Evolutionary conservation across 2,888 invertebrate genomes (phyloP), one percentile per base, ranked within the genome.

Genomic region (Troglohyphantes excavatus): DNA sequence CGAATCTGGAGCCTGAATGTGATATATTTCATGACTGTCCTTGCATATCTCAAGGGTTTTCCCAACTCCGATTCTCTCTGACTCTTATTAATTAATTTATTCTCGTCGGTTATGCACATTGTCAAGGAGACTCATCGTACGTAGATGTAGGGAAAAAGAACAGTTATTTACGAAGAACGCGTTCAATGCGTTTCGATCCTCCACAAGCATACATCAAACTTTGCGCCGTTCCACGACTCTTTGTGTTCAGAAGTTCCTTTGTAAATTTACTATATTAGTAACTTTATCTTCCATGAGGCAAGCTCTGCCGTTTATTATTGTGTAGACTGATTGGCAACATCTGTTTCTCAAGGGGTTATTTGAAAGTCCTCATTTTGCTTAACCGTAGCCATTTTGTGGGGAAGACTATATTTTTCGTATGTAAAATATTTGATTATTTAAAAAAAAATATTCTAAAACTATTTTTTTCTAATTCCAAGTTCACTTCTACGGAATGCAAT

Each of bases 211-310:
- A 53, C 53, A 53, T 53, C 53, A 53, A 53, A 53, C 53, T 53
- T 63, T 84, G 83, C 65, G 83, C 86, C 75, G 81, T 73, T 88
- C 81, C 75, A 68, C 33, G n/a, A 23, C 33, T 39, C 72, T 68
- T 76, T 75, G 19, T 81, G 81, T 88, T 85, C 46, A 33, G 33
- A 88, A 81, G 88, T 88, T 88, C 88, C 81, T 88, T 81, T 81
- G 81, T 75, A 82, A 53, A 65, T 81, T 79, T 53, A 75, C 46
- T 59, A 76, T 43, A 63, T 76, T 78, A 70, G 76, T 78, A 70
- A 23, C 68, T 23, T 65, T 61, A 67, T 23, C 39, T 78, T 76
- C 68, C 68, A 68, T n/a, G 21, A 68, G 68, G 33, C 68, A n/a
- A 53, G 17, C 68, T 27, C n/a, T 33, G 19, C 19, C 29, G 68